Conservation (phyloP, 2,113 vertebrate species). For the Centrocercus urophasianus region DNA sequence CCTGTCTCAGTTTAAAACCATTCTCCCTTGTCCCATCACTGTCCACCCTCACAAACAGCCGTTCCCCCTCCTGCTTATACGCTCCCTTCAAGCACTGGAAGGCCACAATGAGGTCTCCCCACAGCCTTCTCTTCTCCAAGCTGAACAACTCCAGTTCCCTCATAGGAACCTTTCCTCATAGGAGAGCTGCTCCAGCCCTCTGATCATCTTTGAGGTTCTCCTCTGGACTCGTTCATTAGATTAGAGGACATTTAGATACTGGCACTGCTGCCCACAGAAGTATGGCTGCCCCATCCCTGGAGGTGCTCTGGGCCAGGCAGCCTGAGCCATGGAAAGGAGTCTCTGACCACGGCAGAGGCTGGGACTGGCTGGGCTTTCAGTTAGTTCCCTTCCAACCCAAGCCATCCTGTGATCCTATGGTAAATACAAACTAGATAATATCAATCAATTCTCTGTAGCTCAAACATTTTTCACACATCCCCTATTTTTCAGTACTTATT, state of each 20-base stretch:
- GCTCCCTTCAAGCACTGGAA: too few species aligned
- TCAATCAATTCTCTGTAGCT: not conserved
- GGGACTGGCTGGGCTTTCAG: not conserved
- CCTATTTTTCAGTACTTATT: not conserved
- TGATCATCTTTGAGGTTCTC: too few species aligned
- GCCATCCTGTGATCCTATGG: not conserved
- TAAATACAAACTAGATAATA: accelerated
- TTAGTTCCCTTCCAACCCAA: not conserved
- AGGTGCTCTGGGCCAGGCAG: not conserved
- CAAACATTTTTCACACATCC: not conserved
- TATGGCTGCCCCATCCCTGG: not conserved
- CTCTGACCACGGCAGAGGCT: not conserved
- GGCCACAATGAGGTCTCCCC: too few species aligned
- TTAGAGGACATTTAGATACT: not conserved
- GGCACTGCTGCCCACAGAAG: not conserved
- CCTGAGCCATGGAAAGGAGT: not conserved
- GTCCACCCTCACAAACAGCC: too few species aligned
- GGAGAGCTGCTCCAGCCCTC: too few species aligned
- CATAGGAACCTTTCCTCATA: too few species aligned
- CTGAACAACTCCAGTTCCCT: too few species aligned
- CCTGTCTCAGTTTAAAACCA: too few species aligned
- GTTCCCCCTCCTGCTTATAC: too few species aligned
- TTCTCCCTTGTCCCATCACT: too few species aligned
- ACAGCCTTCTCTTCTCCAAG: too few species aligned
- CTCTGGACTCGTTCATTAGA: not conserved